A percentile compares a stretch with the other conserved stretches of the same genome.
These are phyloP conservation scores for Okamejei kenojei DNA, from an alignment of 2,797 vertebrate species.

Conservation along the genomic window DNA sequence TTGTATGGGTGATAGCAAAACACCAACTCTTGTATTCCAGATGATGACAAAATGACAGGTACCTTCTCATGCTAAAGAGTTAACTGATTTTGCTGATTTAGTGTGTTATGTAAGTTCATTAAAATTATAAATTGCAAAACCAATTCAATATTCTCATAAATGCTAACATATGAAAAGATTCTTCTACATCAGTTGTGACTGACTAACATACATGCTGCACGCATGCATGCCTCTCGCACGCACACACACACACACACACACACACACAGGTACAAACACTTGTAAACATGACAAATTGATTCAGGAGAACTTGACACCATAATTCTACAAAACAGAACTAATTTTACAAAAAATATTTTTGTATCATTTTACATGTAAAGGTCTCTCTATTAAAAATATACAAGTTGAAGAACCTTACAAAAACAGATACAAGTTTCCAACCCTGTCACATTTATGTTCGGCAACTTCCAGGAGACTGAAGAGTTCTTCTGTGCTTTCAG, in stretches of 20 bases:
- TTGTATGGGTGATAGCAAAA: slow-evolving; percentile 3
- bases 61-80: slow-evolving; percentile 16
- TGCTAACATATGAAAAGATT: neutral
- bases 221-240: neutral
- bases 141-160: slow-evolving; percentile 22
- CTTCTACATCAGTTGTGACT: neutral
- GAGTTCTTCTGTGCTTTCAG: slow-evolving; percentile 26
- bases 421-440: slow-evolving; percentile 27
- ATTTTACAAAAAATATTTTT: slow-evolving; percentile 38
- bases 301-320: slow-evolving; percentile 36
- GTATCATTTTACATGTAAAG: slow-evolving; percentile 27
- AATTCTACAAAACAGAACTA: slow-evolving; percentile 35
- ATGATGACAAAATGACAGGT: slow-evolving; percentile 20
- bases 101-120: neutral
- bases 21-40: neutral
- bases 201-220: neutral
- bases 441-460: neutral
- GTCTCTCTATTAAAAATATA: slow-evolving; percentile 36
- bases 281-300: slow-evolving; percentile 25
- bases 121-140: slow-evolving; percentile 5
- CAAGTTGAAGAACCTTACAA: slow-evolving; percentile 38
- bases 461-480: neutral
- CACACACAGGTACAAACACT: neutral
- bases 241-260: neutral
- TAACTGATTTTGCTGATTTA: slow-evolving; percentile 12